A percentile compares a stretch with the other conserved stretches of the same genome.
Evolutionary conservation across 2,888 invertebrate genomes (phyloP).

Genomic region (Autographa pulchrina): DNA sequence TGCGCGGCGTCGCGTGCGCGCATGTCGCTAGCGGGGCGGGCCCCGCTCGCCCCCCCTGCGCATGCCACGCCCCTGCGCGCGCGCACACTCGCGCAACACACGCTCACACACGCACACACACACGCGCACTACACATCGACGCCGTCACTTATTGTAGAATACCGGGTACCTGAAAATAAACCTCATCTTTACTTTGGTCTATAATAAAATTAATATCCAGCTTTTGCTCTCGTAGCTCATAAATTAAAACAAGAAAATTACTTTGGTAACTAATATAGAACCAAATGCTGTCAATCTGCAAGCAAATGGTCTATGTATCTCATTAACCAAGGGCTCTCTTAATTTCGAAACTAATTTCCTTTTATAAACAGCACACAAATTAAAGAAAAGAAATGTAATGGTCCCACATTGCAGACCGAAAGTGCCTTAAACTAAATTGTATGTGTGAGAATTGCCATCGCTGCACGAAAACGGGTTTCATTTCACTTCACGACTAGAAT

Average conservation of each 20-base stretch:
- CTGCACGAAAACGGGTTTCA: neutral
- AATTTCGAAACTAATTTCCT: neutral
- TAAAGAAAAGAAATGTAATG: neutral
- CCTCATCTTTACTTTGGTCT: neutral
- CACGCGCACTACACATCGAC: constrained; percentile 54
- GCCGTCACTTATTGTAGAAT: constrained; percentile 25
- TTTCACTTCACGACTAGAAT: neutral
- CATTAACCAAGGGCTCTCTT: neutral
- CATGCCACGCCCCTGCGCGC: constrained; percentile 53
- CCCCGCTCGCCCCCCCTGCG: constrained; percentile 64
- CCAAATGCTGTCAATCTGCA: neutral
- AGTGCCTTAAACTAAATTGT: neutral
- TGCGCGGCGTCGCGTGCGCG: constrained; percentile 74
- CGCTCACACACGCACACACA: constrained; percentile 56
- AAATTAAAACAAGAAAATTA: neutral
- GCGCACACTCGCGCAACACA: constrained; percentile 54
- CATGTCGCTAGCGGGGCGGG: constrained; percentile 79
- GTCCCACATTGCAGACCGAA: neutral
- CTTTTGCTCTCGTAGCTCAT: neutral
- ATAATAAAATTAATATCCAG: neutral
- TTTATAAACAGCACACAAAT: neutral
- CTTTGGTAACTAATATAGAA: neutral
- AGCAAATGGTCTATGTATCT: neutral
- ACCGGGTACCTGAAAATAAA: constrained; percentile 37
- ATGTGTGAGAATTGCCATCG: constrained; percentile 34